A percentile compares a stretch with the other conserved stretches of the same genome.
Conservation (phyloP, 1,140 invertebrate genomes). For the Lordiphosa stackelbergi region DNA sequence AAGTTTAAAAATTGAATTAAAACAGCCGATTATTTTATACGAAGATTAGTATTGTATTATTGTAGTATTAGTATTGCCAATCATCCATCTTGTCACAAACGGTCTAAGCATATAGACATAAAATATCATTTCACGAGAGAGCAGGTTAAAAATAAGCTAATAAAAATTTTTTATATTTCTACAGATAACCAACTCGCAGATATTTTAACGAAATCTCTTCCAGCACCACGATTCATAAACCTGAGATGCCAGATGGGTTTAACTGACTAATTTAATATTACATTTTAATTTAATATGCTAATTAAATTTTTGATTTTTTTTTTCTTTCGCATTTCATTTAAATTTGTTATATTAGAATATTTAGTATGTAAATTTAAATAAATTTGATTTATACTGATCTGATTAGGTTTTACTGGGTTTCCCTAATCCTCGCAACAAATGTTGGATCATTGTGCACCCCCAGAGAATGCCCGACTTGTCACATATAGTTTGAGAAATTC, state of each 20-base stretch:
- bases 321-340: background rate
- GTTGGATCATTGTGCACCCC: no score
- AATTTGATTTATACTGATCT: background rate
- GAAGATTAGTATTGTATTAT: background rate
- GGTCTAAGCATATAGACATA: no score
- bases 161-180: background rate
- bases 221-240: slow-evolving; percentile 1
- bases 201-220: background rate
- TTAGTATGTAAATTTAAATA: background rate
- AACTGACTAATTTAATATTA: background rate
- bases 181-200: background rate
- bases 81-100: no score
- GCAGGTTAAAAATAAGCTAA: no score
- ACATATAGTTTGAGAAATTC: no score
- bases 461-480: no score
- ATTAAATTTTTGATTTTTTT: background rate
- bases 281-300: background rate
- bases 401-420: slow-evolving; percentile 5
- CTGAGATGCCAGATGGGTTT: background rate
- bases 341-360: background rate
- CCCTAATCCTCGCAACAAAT: slow-evolving; percentile 1
- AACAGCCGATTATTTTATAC: background rate
- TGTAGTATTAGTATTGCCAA: no score
- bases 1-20: background rate
- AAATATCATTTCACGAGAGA: no score